Evolutionary conservation across 2,888 invertebrate species (phyloP).

Genomic region (Lithophane leautieri): DNA sequence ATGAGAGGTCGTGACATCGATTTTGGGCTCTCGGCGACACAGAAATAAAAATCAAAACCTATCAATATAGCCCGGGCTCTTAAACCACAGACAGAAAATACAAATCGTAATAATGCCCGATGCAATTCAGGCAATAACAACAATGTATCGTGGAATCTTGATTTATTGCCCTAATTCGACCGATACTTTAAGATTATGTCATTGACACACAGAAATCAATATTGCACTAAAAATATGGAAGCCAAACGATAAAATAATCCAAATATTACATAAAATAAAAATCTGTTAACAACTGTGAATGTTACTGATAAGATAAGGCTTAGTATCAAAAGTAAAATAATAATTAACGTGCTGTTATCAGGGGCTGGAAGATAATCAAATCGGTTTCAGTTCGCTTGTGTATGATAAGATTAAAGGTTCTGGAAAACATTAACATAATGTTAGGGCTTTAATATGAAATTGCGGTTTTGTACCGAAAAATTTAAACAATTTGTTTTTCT

Average conservation of each 20-base stretch:
- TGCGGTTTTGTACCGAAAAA: no score
- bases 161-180: neutral
- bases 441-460: no score
- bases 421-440: slow-evolving; percentile 1
- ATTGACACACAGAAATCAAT: slow-evolving; percentile 3
- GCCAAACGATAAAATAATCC: slow-evolving; percentile 42
- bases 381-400: slow-evolving; percentile 7
- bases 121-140: neutral
- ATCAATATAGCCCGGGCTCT: no score
- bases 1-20: no score
- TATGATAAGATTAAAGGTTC: slow-evolving; percentile 3
- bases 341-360: slow-evolving; percentile 39
- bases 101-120: neutral
- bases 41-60: no score
- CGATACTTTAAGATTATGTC: neutral
- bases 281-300: slow-evolving; percentile 48
- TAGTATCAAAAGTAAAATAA: slow-evolving; percentile 17
- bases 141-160: neutral
- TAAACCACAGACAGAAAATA: neutral
- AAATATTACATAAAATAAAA: slow-evolving; percentile 56
- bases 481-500: no score
- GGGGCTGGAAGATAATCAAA: slow-evolving; percentile 41
- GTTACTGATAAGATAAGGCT: slow-evolving; percentile 47
- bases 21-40: neutral
- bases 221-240: slow-evolving; percentile 44